A percentile compares a stretch with the other conserved stretches of the same genome.
These are phyloP conservation scores for Melangyna quadrimaculata DNA, from an alignment of 2,888 invertebrate species.

Conservation along the genomic window DNA sequence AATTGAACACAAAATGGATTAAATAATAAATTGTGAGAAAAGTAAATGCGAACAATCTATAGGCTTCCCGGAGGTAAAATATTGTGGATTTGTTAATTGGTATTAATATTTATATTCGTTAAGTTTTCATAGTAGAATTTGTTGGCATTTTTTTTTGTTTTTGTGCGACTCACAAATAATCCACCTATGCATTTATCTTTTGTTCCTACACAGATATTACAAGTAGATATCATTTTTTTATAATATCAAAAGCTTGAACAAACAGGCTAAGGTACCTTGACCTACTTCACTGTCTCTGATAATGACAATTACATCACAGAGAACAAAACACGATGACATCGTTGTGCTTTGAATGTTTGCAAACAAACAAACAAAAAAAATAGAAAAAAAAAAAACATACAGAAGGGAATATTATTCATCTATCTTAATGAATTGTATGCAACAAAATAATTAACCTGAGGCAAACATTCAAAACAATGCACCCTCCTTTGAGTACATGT, in stretches of 20 bases:
- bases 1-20: too few relatives aligned
- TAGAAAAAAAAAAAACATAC: conserved; percentile 9
- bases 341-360: conserved; percentile 53
- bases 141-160: not conserved
- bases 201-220: not conserved
- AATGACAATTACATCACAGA: conserved; percentile 55
- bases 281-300: conserved; percentile 57
- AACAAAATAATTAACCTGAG: conserved; percentile 67
- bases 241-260: conserved; percentile 33
- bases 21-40: too few relatives aligned
- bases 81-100: too few relatives aligned
- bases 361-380: conserved; percentile 32
- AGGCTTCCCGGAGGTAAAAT: too few relatives aligned
- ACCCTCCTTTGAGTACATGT: conserved; percentile 66
- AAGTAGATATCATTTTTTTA: not conserved
- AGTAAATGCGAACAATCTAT: too few relatives aligned
- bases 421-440: conserved; percentile 45
- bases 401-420: conserved; percentile 30
- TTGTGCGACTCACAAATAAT: not conserved
- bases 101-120: too few relatives aligned
- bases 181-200: not conserved
- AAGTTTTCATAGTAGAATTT: too few relatives aligned
- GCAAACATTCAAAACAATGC: conserved; percentile 58
- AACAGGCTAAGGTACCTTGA: conserved; percentile 41
- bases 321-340: conserved; percentile 31